Evolutionary conservation across 2,888 invertebrate genomes (phyloP).

Genomic region (Tipula helvola): DNA sequence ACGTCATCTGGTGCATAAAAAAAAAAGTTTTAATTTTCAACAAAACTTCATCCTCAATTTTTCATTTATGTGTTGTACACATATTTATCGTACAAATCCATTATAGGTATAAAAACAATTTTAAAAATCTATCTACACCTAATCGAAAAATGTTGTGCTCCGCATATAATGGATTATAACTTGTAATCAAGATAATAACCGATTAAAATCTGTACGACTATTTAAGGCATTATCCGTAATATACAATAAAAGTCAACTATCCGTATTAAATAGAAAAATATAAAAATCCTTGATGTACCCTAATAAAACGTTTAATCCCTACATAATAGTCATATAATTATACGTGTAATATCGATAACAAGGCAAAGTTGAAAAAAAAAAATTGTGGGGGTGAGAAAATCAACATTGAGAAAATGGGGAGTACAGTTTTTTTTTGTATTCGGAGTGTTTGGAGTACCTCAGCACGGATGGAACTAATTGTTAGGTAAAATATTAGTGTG

Average conservation of each 20-base stretch:
- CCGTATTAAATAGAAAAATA: background rate
- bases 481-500: background rate
- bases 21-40: background rate
- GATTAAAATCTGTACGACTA: background rate
- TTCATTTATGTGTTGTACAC: no score
- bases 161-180: background rate
- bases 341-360: background rate
- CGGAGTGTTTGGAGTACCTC: background rate
- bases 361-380: background rate
- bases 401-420: background rate
- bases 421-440: background rate
- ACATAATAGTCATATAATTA: background rate
- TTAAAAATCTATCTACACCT: background rate
- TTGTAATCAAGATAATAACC: background rate
- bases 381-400: background rate
- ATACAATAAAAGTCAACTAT: background rate
- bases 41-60: background rate
- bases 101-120: background rate
- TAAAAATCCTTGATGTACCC: background rate
- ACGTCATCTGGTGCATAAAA: background rate
- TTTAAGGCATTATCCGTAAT: background rate
- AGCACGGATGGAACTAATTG: background rate
- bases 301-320: background rate
- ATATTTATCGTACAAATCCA: no score
- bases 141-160: background rate